Percentiles rank a stretch among this genome's conserved stretches.
These are phyloP conservation scores for Sorex maritimensis DNA, from an alignment of 2,797 vertebrate genomes.

Conservation along the genomic window DNA sequence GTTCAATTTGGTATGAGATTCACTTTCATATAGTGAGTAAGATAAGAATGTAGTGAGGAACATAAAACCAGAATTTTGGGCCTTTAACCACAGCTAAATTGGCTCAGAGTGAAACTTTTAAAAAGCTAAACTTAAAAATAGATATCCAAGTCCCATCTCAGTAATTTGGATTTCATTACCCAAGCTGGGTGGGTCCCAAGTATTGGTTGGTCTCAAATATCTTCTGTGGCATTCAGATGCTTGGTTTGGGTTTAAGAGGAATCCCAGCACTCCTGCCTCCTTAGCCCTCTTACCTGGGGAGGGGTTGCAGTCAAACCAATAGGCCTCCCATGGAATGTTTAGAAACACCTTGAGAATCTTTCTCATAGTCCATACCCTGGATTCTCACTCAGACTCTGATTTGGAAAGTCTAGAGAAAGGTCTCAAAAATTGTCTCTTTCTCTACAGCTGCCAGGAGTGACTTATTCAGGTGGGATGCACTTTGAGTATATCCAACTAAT, in stretches of 20 bases:
- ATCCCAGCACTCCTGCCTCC: not conserved
- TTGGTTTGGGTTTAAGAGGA: not conserved
- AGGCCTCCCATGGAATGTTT: not conserved
- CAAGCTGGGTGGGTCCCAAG: too few relatives aligned
- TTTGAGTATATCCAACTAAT: not conserved
- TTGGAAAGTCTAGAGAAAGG: not conserved
- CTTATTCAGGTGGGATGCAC: not conserved
- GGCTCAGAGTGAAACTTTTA: not conserved
- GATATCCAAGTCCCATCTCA: not conserved
- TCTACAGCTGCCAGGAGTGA: not conserved
- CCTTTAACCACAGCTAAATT: not conserved
- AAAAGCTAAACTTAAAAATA: not conserved
- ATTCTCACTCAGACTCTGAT: not conserved
- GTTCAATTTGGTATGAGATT: not conserved
- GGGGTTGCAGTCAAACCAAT: not conserved
- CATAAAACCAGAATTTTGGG: not conserved
- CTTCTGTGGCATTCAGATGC: not conserved
- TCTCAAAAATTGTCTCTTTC: not conserved
- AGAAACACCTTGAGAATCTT: not conserved
- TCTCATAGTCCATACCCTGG: rapidly evolving
- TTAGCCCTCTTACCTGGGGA: not conserved
- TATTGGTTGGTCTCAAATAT: not conserved
- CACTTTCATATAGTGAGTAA: constrained; percentile 31
- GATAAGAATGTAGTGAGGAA: not conserved
- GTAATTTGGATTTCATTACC: not conserved